Evolutionary conservation across 2,888 invertebrate species (phyloP).

Genomic region (Dilophus febrilis): DNA sequence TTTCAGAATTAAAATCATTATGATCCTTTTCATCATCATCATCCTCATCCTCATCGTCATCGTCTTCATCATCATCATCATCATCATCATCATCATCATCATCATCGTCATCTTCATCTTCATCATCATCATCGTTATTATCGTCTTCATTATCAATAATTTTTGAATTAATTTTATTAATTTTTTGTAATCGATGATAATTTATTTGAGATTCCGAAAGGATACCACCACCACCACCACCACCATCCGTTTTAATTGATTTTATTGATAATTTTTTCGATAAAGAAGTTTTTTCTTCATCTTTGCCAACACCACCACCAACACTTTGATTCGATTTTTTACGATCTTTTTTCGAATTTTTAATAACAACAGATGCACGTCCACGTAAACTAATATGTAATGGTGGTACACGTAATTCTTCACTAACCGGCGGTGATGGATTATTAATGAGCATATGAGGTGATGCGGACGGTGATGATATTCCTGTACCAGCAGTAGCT

Average conservation of each 20-base stretch:
- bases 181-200: neutral
- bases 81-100: too few species aligned
- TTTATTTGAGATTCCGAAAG: neutral
- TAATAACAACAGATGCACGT: slow-evolving; percentile 70
- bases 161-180: too few species aligned
- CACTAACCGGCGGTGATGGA: slow-evolving; percentile 19
- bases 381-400: slow-evolving; percentile 74
- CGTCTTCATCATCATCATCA: too few species aligned
- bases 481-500: neutral
- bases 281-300: slow-evolving; percentile 31
- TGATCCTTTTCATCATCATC: too few species aligned
- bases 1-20: too few species aligned
- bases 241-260: neutral
- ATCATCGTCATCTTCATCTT: too few species aligned
- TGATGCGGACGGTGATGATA: neutral
- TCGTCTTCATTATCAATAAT: slow-evolving; percentile 22
- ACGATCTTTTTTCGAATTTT: slow-evolving; percentile 53
- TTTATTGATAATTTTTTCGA: neutral
- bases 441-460: neutral
- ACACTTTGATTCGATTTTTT: slow-evolving; percentile 34
- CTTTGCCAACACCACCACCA: slow-evolving; percentile 33
- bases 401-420: slow-evolving; percentile 72
- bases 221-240: neutral
- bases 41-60: too few species aligned
- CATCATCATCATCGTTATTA: too few species aligned